Evolutionary conservation across 2,888 invertebrate species (phyloP).

Genomic region (Meteorus cinctellus): DNA sequence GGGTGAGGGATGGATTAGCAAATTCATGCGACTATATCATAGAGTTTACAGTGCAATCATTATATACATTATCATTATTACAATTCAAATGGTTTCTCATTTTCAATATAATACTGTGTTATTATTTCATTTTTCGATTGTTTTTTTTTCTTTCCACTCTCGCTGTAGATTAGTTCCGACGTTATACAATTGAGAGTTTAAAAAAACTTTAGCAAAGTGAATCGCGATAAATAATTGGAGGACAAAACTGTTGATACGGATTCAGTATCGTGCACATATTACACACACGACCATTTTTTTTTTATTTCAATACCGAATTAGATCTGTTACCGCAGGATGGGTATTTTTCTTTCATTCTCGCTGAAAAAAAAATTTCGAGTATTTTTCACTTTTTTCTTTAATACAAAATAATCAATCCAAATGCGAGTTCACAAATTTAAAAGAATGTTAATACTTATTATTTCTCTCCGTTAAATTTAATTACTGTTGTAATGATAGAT

Average conservation of each 20-base stretch:
- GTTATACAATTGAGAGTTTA: not conserved
- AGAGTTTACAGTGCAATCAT: constrained; percentile 66
- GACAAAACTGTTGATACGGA: constrained; percentile 11
- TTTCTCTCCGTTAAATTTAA: constrained; percentile 32
- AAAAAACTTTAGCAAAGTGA: not conserved
- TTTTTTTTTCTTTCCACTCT: not conserved
- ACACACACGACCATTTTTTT: not conserved
- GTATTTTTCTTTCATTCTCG: not conserved
- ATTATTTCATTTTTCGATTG: constrained; percentile 18
- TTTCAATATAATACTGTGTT: constrained; percentile 66
- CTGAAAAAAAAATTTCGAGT: not conserved
- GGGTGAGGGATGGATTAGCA: not conserved
- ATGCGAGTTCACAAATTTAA: not conserved
- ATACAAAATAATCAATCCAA: not conserved
- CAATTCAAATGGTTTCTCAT: constrained; percentile 62
- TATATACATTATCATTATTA: constrained; percentile 68
- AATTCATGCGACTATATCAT: constrained; percentile 60
- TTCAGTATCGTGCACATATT: not conserved
- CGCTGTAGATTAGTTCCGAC: not conserved
- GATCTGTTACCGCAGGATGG: not conserved
- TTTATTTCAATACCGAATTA: not conserved
- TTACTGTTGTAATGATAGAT: constrained; percentile 13
- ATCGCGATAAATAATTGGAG: constrained; percentile 8
- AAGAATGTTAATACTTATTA: constrained; percentile 7
- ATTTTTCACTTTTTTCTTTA: not conserved